A percentile compares a stretch with the other conserved stretches of the same genome.
Evolutionary conservation across 2,797 vertebrate species (phyloP).

Genomic region (Betta splendens): DNA sequence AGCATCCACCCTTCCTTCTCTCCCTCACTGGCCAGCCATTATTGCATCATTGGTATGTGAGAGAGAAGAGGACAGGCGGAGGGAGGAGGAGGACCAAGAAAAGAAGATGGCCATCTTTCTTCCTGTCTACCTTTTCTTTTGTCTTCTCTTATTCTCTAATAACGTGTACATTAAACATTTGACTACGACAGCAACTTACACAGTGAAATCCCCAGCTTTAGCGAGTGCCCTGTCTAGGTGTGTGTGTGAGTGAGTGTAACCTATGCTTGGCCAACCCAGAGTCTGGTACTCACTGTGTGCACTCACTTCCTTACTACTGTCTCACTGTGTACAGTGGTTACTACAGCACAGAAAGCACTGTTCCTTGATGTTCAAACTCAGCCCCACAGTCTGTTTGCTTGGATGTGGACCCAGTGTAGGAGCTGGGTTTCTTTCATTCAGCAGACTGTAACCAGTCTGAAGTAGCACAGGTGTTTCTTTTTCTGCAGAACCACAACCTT

Average conservation of each 20-base stretch:
- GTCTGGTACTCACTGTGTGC: background rate
- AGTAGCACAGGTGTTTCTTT: too few relatives aligned
- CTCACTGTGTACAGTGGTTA: too few relatives aligned
- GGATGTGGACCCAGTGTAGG: too few relatives aligned
- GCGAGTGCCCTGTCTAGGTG: background rate
- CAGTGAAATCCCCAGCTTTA: background rate
- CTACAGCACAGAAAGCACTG: too few relatives aligned
- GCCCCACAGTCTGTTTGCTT: too few relatives aligned
- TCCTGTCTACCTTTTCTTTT: constrained; percentile 45
- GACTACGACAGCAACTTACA: too few relatives aligned
- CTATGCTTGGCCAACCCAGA: background rate
- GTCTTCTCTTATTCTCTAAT: constrained; percentile 17
- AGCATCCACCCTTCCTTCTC: constrained; percentile 40
- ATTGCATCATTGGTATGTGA: constrained; percentile 77
- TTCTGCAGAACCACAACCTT: too few relatives aligned
- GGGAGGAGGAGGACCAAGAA: constrained; percentile 63
- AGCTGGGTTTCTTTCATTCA: too few relatives aligned
- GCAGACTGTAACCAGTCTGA: too few relatives aligned
- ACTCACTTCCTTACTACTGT: too few relatives aligned
- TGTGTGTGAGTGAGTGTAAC: too few relatives aligned
- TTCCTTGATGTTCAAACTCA: too few relatives aligned
- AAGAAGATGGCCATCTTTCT: constrained; percentile 72
- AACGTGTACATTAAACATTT: background rate
- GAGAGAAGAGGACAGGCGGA: constrained; percentile 71
- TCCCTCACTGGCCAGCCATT: constrained; percentile 67